A percentile compares a stretch with the other conserved stretches of the same genome.
phyloP scores from a whole-genome alignment of 2,113 vertebrate genomes.

The Anoplopoma fimbria region DNA sequence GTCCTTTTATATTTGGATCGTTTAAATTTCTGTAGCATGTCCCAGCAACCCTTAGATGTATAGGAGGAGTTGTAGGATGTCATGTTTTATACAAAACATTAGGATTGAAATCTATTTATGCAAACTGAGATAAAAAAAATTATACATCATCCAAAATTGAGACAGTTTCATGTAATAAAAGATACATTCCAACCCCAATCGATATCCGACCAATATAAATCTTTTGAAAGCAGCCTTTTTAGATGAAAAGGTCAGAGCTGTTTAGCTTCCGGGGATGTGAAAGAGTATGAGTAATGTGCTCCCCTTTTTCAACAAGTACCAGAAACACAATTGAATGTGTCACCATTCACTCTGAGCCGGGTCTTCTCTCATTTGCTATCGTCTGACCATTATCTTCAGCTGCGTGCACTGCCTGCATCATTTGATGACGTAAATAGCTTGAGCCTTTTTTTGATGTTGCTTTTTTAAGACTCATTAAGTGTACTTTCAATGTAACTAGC shows the following conservation, averaged over 20 bases:
- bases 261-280: background rate
- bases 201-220: constrained; percentile 13
- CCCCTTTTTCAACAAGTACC: constrained; percentile 11
- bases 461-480: background rate
- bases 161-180: constrained; percentile 21
- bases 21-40: constrained; percentile 11
- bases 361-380: constrained; percentile 29
- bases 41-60: constrained; percentile 5
- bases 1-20: constrained; percentile 17
- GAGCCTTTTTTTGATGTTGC: background rate
- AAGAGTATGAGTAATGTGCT: constrained; percentile 3
- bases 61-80: constrained; percentile 8
- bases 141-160: background rate
- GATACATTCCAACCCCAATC: background rate
- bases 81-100: constrained; percentile 2
- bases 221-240: constrained; percentile 29
- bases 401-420: background rate
- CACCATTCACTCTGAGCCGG: constrained; percentile 7
- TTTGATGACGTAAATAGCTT: background rate
- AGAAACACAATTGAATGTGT: constrained; percentile 7
- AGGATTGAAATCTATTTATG: constrained; percentile 18
- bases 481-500: background rate
- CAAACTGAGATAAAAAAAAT: background rate
- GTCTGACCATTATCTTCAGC: constrained; percentile 23
- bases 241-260: constrained; percentile 32